Evolutionary conservation across 2,888 invertebrate species (phyloP), one percentile per base, ranked within the genome.

Genomic region (Agapostemon virescens): DNA sequence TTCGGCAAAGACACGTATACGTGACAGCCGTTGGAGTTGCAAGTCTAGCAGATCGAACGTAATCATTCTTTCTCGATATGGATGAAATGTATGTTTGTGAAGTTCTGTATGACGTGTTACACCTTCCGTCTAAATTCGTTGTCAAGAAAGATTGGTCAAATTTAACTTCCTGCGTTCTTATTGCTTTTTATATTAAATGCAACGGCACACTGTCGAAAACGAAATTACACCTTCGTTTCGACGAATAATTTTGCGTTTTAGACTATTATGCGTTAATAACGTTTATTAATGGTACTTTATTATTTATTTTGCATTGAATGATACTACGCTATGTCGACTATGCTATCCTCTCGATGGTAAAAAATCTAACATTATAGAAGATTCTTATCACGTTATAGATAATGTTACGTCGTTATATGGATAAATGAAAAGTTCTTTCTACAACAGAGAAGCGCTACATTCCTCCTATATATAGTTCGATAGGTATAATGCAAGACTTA

Each of bases 81-180:
- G 17, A 55, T 26, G 7, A 55, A 26, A 55, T 55, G 26, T 17
- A 17, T 26, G 55, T 17, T 55, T 26, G 17, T 17, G 15, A 26
- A 5, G 17, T 26, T 55, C 17, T 55, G 26, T 26, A 33, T 33
- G 15, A 33, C 33, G 30, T 33, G 3, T 20, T 7, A 26, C 58
- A 30, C 30, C 58, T 7, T 61, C 17, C 61, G 33, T 30, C 17
- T 11, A 61, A 61, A 61, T 61, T 61, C 61, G 30, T 61, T 61
- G 30, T 33, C 61, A 33, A 20, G 30, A 30, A 61, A 33, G 33
- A 30, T 30, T 33, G 20, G 30, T 61, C 30, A 30, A 61, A 61
- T 61, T 61, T 61, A 33, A 61, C 61, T 61, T 61, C 61, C 61
- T 61, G 61, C 30, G 33, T 61, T 61, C 33, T 61, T 61, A 61